phyloP scores from a whole-genome alignment of 2,797 vertebrate genomes.

The Uromys caudimaculatus region DNA sequence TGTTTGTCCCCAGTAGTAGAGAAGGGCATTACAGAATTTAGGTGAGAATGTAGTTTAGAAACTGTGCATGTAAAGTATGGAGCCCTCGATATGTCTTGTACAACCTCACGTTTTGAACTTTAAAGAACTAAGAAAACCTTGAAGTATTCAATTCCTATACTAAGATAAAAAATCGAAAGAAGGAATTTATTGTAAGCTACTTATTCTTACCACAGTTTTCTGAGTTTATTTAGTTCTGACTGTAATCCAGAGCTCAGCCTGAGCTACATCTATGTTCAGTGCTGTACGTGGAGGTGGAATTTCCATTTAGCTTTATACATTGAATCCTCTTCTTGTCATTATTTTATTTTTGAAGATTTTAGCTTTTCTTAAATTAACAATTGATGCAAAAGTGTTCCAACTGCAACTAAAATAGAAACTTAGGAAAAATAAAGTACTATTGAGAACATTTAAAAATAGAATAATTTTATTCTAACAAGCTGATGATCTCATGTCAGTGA shows the following conservation, averaged over 20 bases:
- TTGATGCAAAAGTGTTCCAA: constrained; percentile 54
- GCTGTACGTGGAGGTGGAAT: background rate
- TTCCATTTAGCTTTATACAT: constrained; percentile 11
- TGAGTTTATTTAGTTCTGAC: background rate
- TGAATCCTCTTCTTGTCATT: constrained; percentile 44
- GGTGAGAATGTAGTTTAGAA: background rate
- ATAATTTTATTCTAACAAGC: constrained; percentile 52
- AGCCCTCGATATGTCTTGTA: background rate
- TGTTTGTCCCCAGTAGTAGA: background rate
- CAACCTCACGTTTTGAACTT: background rate
- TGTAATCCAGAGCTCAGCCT: background rate
- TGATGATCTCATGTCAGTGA: constrained; percentile 52
- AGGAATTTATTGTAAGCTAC: background rate
- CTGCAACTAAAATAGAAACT: constrained; percentile 45
- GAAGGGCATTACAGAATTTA: background rate
- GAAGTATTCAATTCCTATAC: background rate
- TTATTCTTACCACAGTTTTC: background rate
- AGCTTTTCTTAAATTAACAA: constrained; percentile 68
- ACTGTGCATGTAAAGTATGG: background rate
- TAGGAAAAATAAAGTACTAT: constrained; percentile 61
- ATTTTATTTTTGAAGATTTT: constrained; percentile 55
- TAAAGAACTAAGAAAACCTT: background rate
- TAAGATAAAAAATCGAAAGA: background rate
- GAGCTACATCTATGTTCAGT: background rate
- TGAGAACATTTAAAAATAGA: constrained; percentile 64